These are phyloP conservation scores for Cosmia pyralina DNA, from an alignment of 2,888 invertebrate species.

Conservation along the genomic window DNA sequence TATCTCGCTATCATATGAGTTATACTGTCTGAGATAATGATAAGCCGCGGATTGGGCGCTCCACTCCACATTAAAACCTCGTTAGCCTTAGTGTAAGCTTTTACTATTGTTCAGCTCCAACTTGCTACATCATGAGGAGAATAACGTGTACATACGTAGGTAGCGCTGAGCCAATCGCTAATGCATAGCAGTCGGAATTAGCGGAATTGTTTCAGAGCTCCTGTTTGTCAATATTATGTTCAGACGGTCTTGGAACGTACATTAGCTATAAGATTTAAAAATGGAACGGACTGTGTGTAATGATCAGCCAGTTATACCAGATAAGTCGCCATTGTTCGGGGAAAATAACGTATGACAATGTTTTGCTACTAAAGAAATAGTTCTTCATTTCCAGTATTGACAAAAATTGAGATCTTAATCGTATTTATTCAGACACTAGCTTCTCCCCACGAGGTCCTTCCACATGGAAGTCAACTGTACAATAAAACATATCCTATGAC, in stretches of 20 bases:
- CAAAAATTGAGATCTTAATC: neutral
- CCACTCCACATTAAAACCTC: conserved; percentile 86
- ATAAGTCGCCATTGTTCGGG: neutral
- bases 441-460: no score
- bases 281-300: neutral
- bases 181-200: conserved; percentile 25
- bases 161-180: conserved; percentile 37
- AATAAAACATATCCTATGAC: no score
- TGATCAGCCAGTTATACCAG: neutral
- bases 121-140: conserved; percentile 60
- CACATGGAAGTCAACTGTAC: no score
- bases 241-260: neutral
- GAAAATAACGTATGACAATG: no score
- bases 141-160: conserved; percentile 17
- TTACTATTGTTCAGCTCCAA: conserved; percentile 75
- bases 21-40: conserved; percentile 83
- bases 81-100: conserved; percentile 81
- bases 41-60: conserved; percentile 79
- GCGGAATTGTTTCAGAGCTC: neutral
- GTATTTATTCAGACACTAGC: neutral
- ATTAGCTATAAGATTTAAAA: neutral
- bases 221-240: conserved; percentile 21
- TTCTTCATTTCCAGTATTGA: neutral
- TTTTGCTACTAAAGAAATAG: no score
- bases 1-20: conserved; percentile 81